Base-by-base conservation (phyloP, 2,888 invertebrate species). In the Leistus spinibarbis region DNA sequence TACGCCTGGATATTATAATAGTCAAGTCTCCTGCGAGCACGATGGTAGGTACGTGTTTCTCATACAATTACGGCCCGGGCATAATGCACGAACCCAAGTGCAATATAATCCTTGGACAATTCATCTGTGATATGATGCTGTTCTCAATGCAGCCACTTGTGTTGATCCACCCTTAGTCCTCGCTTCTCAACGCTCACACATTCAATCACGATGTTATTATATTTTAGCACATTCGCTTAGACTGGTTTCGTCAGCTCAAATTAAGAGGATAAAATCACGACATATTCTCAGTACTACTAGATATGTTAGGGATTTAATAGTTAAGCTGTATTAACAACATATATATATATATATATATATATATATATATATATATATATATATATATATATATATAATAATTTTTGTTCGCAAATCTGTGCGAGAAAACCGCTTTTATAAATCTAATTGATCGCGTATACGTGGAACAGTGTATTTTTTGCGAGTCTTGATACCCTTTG, bases 101-200 rank as follows among this genome's bases (percentile, higher is more conserved):
- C 69, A 69, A 69, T 69, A 56, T 69, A 69, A 69, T 69, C 69
- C 57, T 56, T 19, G 16, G 57, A 27, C 69, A 69, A 27, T 19
- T 20, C 53, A 54, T 16, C 54, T 20, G 20, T 10, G n/a, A n/a
- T n/a, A n/a, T n/a, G n/a, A n/a, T n/a, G n/a, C n/a, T n/a, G 3
- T 9, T 20, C 22, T n/a, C 63, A 63, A 24, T 17, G 64, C 17
- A n/a, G n/a, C n/a, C n/a, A 24, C 64, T 24, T 64, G 17, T 64
- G 64, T 13, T 64, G 27, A 40, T 40, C 40, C 40, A 10, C 13
- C 40, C 40, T 40, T 40, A 40, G 40, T 40, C 40, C 40, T 40
- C 13, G 40, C 13, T 40, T 40, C 40, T 5, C 40, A 40, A 1
- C 13, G 5, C 40, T 40, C 40, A 40, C 40, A 40, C 13, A 40